A percentile compares a stretch with the other conserved stretches of the same genome.
Conservation (phyloP, 2,113 vertebrate species). For the Campylorhamphus procurvoides region DNA sequence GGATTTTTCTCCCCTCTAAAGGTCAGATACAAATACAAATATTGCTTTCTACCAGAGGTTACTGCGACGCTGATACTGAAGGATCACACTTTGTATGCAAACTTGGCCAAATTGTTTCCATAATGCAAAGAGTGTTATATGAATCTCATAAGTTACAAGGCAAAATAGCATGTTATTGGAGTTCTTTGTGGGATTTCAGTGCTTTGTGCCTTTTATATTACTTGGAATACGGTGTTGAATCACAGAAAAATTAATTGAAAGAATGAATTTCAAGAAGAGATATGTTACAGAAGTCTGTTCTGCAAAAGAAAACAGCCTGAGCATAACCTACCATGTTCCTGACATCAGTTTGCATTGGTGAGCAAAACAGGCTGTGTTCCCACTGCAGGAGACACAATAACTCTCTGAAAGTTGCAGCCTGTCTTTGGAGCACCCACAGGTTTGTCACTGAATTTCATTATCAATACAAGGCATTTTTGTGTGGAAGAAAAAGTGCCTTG, state of each 20-base stretch:
- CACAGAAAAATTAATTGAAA: not conserved
- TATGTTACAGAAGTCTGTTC: not conserved
- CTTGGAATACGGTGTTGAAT: not conserved
- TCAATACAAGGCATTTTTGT: not conserved
- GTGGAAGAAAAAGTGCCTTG: not conserved
- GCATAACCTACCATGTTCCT: slow-evolving; percentile 4
- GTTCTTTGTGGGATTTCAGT: not conserved
- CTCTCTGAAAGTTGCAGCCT: slow-evolving; percentile 23
- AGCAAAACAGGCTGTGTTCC: slow-evolving; percentile 17
- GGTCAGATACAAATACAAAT: not conserved
- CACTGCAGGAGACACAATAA: slow-evolving; percentile 25
- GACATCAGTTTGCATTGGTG: slow-evolving; percentile 48
- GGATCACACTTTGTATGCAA: not conserved
- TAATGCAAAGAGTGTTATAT: not conserved
- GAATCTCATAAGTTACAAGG: not conserved
- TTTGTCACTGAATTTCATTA: slow-evolving; percentile 50
- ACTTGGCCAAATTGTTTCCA: slow-evolving; percentile 4
- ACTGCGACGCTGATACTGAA: not conserved
- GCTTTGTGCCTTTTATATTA: not conserved
- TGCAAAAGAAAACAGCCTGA: slow-evolving; percentile 10
- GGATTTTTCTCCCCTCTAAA: slow-evolving; percentile 19
- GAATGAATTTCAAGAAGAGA: not conserved
- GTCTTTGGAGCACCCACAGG: slow-evolving; percentile 31
- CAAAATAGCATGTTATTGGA: not conserved
- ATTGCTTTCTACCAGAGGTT: not conserved